Conservation (phyloP, 2,113 vertebrate genomes). For the Lycaon pictus region DNA sequence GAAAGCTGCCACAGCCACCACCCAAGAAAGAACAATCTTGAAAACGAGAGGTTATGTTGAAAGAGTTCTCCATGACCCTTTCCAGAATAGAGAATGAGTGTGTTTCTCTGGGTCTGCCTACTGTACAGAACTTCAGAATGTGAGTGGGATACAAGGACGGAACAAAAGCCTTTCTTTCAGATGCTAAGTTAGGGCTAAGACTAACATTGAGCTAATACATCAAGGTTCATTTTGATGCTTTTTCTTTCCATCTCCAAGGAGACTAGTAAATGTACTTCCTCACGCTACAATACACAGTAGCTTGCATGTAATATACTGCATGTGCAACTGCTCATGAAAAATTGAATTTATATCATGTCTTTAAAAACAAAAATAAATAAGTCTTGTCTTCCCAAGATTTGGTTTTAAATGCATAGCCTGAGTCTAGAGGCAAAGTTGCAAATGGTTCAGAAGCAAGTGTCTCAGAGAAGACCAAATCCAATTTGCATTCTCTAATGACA, state of each 20-base stretch:
- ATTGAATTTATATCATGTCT: background rate
- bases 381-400: background rate
- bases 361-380: constrained; percentile 42
- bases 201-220: background rate
- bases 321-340: background rate
- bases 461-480: background rate
- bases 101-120: constrained; percentile 34
- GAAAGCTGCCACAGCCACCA: constrained; percentile 73
- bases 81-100: background rate
- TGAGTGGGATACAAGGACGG: background rate
- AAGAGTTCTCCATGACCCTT: constrained; percentile 61
- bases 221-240: background rate
- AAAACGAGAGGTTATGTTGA: constrained; percentile 76
- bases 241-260: constrained; percentile 22
- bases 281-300: background rate
- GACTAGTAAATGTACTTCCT: background rate
- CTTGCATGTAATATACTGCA: background rate
- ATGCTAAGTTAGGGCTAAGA: background rate
- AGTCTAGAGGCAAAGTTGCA: background rate
- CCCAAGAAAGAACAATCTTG: constrained; percentile 79
- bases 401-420: constrained; percentile 3
- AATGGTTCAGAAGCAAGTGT: constrained; percentile 43
- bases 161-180: constrained; percentile 48
- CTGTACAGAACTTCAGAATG: constrained; percentile 30
- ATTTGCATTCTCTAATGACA: background rate